phyloP scores from a whole-genome alignment of 2,113 vertebrate genomes.

The Mustela nigripes region DNA sequence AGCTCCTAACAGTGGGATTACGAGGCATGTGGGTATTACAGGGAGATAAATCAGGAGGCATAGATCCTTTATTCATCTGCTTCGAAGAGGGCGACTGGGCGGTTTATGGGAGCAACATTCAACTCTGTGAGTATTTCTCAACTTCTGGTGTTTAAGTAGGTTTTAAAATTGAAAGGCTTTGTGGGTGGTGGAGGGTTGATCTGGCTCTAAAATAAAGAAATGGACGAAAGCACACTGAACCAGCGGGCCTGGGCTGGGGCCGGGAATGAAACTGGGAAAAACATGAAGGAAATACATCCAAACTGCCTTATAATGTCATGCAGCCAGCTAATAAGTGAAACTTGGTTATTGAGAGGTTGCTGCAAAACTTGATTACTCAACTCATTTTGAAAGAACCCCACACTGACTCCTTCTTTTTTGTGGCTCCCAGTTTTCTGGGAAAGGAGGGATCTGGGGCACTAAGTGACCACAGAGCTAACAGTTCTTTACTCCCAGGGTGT shows the following conservation, averaged over 20 bases:
- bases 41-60: conserved; percentile 68
- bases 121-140: conserved; percentile 79
- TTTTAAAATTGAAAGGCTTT: neutral
- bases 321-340: neutral
- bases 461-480: conserved; percentile 42
- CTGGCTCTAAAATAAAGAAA: conserved; percentile 34
- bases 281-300: neutral
- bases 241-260: neutral
- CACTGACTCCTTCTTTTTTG: neutral
- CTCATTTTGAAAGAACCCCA: conserved; percentile 37
- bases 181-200: neutral
- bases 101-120: conserved; percentile 73
- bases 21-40: conserved; percentile 80
- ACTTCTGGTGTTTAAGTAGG: neutral
- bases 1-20: conserved; percentile 75
- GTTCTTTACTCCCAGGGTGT: conserved; percentile 11
- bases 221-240: neutral
- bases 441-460: neutral
- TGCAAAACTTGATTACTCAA: conserved; percentile 61
- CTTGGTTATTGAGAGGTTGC: neutral
- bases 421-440: conserved; percentile 55
- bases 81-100: conserved; percentile 51
- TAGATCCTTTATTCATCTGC: conserved; percentile 49
- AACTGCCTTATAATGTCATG: neutral
- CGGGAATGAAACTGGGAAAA: neutral